These are phyloP conservation scores for Bryconaethiops microstoma DNA, from an alignment of 2,797 vertebrate genomes.

Conservation along the genomic window DNA sequence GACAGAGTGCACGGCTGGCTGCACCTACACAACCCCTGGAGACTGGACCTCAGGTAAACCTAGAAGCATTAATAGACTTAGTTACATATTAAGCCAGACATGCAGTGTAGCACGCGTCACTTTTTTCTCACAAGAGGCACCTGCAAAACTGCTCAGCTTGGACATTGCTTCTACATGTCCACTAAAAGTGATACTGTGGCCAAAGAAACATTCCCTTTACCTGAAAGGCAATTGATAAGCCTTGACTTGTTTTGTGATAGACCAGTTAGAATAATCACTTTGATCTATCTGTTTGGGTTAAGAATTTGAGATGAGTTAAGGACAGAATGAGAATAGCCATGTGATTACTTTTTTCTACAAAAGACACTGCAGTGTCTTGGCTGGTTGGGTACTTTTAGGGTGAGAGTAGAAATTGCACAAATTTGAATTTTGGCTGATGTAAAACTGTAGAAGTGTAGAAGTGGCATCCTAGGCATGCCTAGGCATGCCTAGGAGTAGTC, in stretches of 20 bases:
- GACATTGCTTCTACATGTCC: background rate
- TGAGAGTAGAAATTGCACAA: too few relatives aligned
- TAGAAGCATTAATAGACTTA: too few relatives aligned
- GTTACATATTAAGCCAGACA: background rate
- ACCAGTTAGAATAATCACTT: too few relatives aligned
- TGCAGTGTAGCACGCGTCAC: background rate
- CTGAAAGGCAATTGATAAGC: background rate
- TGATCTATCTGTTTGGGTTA: too few relatives aligned
- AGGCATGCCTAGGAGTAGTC: background rate
- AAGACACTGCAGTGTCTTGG: too few relatives aligned
- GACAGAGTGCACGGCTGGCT: constrained; percentile 98
- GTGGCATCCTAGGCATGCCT: background rate
- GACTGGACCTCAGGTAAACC: constrained; percentile 95
- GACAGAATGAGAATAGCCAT: too few relatives aligned
- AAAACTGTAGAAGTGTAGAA: too few relatives aligned
- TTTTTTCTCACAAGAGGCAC: background rate
- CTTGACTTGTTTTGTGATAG: background rate
- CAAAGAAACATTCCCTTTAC: background rate
- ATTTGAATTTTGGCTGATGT: too few relatives aligned
- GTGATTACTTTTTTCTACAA: too few relatives aligned
- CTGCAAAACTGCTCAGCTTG: background rate
- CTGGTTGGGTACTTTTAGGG: too few relatives aligned
- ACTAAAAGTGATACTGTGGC: background rate
- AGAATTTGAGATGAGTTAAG: too few relatives aligned
- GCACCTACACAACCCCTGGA: constrained; percentile 95